phyloP scores from a whole-genome alignment of 2,888 invertebrate species.

The Trachelus troglodyta region DNA sequence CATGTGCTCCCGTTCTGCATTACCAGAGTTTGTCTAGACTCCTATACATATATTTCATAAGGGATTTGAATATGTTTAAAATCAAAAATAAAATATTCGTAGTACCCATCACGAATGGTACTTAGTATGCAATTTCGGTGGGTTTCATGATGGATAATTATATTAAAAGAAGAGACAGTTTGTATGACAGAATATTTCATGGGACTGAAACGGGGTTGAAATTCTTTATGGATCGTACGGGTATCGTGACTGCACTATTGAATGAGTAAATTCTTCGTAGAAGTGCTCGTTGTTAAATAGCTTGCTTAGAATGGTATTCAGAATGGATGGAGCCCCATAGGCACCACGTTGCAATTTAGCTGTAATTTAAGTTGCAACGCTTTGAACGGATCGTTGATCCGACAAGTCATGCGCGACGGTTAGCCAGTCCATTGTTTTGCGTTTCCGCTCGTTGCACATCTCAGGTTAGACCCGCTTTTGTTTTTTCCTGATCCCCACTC shows the following conservation, averaged over 20 bases:
- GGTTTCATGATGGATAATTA: neutral
- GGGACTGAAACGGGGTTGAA: neutral
- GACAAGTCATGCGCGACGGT: slow-evolving; percentile 42
- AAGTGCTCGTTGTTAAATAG: neutral
- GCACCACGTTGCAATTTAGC: slow-evolving; percentile 3
- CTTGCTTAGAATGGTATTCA: neutral
- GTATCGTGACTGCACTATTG: neutral
- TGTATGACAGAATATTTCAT: neutral
- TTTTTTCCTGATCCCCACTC: neutral
- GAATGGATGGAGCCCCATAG: neutral
- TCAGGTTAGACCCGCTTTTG: neutral
- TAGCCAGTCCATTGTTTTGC: slow-evolving; percentile 38
- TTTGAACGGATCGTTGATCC: slow-evolving; percentile 46
- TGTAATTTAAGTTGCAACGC: slow-evolving; percentile 19
- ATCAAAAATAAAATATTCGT: neutral
- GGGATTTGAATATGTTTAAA: neutral
- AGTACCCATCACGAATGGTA: neutral
- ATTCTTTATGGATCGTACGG: neutral
- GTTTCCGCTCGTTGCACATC: slow-evolving; percentile 25
- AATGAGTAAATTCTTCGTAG: neutral
- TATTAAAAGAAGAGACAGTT: neutral
- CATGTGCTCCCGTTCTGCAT: neutral
- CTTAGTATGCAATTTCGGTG: neutral
- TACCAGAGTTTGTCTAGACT: neutral
- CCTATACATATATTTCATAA: neutral